Conservation (phyloP, 2,797 vertebrate genomes). For the Paramormyrops hopkinsi region DNA sequence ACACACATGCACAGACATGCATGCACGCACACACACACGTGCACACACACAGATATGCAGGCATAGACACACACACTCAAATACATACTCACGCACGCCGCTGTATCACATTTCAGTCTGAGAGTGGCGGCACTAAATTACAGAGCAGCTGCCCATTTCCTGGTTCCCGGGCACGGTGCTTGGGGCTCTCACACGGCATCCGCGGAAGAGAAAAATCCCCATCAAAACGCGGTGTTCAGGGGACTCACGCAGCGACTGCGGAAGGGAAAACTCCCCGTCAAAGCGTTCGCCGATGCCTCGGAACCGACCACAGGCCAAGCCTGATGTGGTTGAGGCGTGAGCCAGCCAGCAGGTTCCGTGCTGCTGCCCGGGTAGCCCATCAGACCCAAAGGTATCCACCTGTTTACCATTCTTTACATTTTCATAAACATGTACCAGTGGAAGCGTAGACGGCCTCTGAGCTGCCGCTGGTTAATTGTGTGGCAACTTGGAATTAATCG, state of each 20-base stretch:
- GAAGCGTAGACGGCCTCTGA: neutral
- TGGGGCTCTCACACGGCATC: neutral
- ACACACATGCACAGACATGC: neutral
- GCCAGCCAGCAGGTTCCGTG: neutral
- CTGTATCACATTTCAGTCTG: slow-evolving; percentile 28
- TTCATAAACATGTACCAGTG: slow-evolving; percentile 15
- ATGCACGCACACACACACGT: neutral
- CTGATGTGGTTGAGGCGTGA: neutral
- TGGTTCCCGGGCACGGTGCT: neutral
- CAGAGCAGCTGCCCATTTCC: slow-evolving; percentile 29
- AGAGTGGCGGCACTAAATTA: slow-evolving; percentile 38
- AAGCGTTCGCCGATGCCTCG: neutral
- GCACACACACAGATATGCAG: neutral
- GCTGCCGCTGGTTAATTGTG: slow-evolving; percentile 1
- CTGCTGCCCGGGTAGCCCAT: neutral
- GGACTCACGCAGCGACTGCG: neutral
- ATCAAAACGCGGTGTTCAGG: neutral
- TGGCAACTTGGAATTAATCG: neutral
- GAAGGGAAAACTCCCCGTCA: no score
- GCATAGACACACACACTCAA: neutral
- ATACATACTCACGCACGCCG: neutral
- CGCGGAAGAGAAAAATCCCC: neutral
- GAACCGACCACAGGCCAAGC: neutral
- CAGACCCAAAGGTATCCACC: neutral
- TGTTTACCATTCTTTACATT: slow-evolving; percentile 5